Evolutionary conservation across 2,113 vertebrate genomes (phyloP), one percentile per base, ranked within the genome.

Genomic region (Sminthopsis crassicaudata): DNA sequence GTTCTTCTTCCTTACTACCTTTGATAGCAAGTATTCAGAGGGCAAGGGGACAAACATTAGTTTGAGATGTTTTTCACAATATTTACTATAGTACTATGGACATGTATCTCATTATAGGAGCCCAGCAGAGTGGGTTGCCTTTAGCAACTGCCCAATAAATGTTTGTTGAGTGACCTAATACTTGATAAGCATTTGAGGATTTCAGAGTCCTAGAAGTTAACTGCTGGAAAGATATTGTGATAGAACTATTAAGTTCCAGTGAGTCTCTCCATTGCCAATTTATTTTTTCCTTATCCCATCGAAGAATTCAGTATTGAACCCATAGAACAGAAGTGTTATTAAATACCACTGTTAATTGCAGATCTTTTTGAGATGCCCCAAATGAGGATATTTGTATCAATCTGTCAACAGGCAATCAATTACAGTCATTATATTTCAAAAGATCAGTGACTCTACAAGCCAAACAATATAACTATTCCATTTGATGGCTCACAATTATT

Each of bases 361-460:
- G 42, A 42, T 19, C n/a, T 84, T 19, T 84, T 22, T 42, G n/a
- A 84, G 67, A 84, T 42, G 16, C 36, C 60, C n/a, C 67, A 84
- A 42, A 84, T 84, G 67, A 23, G 36, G 67, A 42, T 84, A 84
- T 84, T 84, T 84, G 36, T 42, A 84, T 84, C 67, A 84, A 84
- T 84, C 67, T 84, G 67, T 84, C n/a, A 84, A 84, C 19, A 84
- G n/a, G n/a, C 67, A 84, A 84, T 84, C 67, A 84, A 84, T 84
- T 84, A 42, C n/a, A 84, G 67, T 42, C 67, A 42, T 42, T 42
- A 84, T 84, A 84, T 84, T 84, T 42, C n/a, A 42, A 42, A 84
- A 23, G n/a, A 84, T 42, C 67, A 84, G n/a, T 84, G 36, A 42
- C 67, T 42, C n/a, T 42, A 84, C 67, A 84, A 42, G n/a, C 67